A percentile compares a stretch with the other conserved stretches of the same genome.
Evolutionary conservation across 2,888 invertebrate species (phyloP).

Genomic region (Ectobius pallidus): DNA sequence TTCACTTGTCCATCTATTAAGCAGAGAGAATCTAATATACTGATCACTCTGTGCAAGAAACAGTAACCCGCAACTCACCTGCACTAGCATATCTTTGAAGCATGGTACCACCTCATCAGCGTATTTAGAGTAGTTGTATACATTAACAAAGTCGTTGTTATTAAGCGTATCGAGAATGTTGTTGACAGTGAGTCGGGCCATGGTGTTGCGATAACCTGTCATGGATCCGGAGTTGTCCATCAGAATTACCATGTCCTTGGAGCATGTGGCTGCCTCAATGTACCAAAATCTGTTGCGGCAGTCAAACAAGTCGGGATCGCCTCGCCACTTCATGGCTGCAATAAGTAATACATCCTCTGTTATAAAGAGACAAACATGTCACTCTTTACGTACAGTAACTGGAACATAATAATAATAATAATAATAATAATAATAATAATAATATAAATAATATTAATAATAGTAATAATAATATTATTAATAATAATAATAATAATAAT

Average conservation of each 20-base stretch:
- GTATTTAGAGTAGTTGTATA: conserved; percentile 75
- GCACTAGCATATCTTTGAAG: conserved; percentile 80
- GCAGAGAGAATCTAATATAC: too few species aligned
- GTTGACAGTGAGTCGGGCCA: conserved; percentile 84
- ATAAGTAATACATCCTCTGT: not conserved
- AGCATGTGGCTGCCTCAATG: conserved; percentile 96
- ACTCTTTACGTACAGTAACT: not conserved
- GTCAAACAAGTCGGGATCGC: conserved; percentile 81
- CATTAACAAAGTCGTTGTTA: conserved; percentile 97
- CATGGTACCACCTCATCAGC: conserved; percentile 81
- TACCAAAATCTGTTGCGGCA: conserved; percentile 94
- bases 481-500: too few species aligned
- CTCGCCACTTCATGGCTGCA: conserved; percentile 72
- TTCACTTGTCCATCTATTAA: too few species aligned
- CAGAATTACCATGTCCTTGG: conserved; percentile 95
- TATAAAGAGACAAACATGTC: not conserved
- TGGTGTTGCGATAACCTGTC: conserved; percentile 77
- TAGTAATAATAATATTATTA: too few species aligned
- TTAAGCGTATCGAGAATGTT: conserved; percentile 93
- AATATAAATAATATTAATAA: not conserved
- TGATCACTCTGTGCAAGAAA: too few species aligned
- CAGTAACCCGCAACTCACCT: too few species aligned
- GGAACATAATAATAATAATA: too few species aligned
- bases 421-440: not conserved
- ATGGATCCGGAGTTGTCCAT: conserved; percentile 97